phyloP scores from a whole-genome alignment of 2,888 invertebrate genomes.

The Protonemura montana region DNA sequence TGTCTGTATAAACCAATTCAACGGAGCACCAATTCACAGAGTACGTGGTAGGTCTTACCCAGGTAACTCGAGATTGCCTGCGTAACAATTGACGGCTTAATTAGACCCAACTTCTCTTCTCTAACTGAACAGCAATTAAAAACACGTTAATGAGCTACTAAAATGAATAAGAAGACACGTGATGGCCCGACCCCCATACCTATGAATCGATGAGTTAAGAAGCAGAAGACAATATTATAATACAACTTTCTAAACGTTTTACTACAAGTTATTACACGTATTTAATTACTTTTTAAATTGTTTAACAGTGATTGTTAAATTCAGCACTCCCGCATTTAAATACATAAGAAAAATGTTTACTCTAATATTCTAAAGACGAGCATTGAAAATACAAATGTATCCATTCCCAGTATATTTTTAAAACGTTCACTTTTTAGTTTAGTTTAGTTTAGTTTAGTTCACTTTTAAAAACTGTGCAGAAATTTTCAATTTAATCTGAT shows the following conservation, averaged over 20 bases:
- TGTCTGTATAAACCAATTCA: neutral
- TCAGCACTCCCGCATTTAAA: neutral
- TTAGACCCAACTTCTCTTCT: constrained; percentile 14
- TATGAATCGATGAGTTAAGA: neutral
- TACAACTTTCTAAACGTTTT: neutral
- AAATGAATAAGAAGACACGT: neutral
- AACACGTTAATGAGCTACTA: constrained; percentile 13
- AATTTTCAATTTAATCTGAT: neutral
- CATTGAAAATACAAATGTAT: too few species aligned
- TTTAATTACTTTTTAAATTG: neutral
- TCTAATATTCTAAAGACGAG: too few species aligned
- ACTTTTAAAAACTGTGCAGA: too few species aligned
- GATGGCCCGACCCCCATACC: neutral
- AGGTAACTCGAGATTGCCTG: constrained; percentile 3
- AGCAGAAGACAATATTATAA: neutral
- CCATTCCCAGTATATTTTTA: too few species aligned
- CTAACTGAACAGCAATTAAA: constrained; percentile 7
- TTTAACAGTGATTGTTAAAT: neutral
- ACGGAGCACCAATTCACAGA: neutral
- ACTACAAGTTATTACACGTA: neutral
- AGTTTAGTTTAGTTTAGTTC: too few species aligned
- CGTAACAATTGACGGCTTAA: constrained; percentile 25
- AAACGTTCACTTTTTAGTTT: too few species aligned
- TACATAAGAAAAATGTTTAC: too few species aligned
- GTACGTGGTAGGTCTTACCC: neutral